A percentile compares a stretch with the other conserved stretches of the same genome.
Evolutionary conservation across 2,797 vertebrate species (phyloP).

Genomic region (Falco concolor): DNA sequence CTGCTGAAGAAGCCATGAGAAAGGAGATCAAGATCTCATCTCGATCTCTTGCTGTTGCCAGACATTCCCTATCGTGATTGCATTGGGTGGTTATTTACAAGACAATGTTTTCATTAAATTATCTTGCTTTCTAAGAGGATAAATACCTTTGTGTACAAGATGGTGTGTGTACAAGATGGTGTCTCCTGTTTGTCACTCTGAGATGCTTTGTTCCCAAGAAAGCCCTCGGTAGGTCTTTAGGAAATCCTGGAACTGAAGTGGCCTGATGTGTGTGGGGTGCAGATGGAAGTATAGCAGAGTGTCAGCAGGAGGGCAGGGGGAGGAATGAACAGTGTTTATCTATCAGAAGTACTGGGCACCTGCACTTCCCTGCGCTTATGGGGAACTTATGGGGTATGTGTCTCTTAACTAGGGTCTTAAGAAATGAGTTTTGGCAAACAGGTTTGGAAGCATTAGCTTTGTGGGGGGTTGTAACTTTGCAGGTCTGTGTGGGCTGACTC

Average conservation of each 20-base stretch:
- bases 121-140: not conserved
- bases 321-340: not conserved
- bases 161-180: not conserved
- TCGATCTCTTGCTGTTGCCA: not conserved
- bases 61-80: not conserved
- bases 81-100: not conserved
- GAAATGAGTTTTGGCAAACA: not conserved
- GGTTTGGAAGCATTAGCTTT: not conserved
- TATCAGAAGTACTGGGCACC: not conserved
- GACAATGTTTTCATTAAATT: not conserved
- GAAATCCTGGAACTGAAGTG: not conserved
- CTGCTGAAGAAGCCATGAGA: not conserved
- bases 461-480: not conserved
- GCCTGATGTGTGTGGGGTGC: not conserved
- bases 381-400: rapidly evolving
- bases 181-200: not conserved
- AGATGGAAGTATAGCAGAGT: not conserved
- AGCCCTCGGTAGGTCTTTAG: not conserved
- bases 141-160: not conserved
- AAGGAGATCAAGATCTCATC: not conserved
- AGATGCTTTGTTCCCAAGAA: rapidly evolving
- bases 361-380: not conserved
- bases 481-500: not conserved
- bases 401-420: not conserved
- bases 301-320: not conserved